These are phyloP conservation scores for Hirtodrosophila confusa DNA, from an alignment of 2,888 invertebrate species.

Conservation along the genomic window DNA sequence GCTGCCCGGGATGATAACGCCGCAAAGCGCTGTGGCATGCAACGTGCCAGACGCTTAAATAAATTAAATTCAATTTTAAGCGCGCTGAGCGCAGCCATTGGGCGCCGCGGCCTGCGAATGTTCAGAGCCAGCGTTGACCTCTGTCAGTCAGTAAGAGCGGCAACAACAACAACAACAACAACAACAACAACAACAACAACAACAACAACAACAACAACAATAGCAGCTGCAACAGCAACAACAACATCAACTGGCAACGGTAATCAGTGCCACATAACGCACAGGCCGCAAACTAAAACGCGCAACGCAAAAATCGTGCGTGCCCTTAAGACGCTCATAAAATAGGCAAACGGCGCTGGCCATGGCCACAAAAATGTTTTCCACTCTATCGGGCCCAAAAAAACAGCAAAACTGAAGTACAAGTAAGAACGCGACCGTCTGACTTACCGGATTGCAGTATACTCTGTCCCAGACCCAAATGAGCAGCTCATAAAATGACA, in stretches of 20 bases:
- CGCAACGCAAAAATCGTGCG: conserved; percentile 79
- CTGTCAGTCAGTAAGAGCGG: conserved; percentile 41
- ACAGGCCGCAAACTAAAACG: conserved; percentile 72
- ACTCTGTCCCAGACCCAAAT: too few relatives aligned
- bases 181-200: conserved; percentile 46
- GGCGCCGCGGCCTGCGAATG: conserved; percentile 55
- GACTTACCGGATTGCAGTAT: too few relatives aligned
- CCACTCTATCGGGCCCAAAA: conserved; percentile 52
- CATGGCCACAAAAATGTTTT: conserved; percentile 68
- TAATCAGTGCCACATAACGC: conserved; percentile 79
- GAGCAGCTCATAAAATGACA: too few relatives aligned
- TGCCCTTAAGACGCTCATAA: conserved; percentile 80
- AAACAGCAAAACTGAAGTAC: conserved; percentile 10
- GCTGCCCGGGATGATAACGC: conserved; percentile 17
- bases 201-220: conserved; percentile 8
- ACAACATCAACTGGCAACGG: conserved; percentile 53
- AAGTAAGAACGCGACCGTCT: too few relatives aligned
- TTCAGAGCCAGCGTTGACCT: conserved; percentile 56
- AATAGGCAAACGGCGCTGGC: conserved; percentile 71
- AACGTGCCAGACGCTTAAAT: conserved; percentile 55
- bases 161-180: conserved; percentile 19
- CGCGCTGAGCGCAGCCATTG: conserved; percentile 56
- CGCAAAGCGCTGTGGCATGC: conserved; percentile 14
- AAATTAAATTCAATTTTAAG: conserved; percentile 74
- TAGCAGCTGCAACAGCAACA: conserved; percentile 47